phyloP scores from a whole-genome alignment of 2,888 invertebrate species.

The Tetanocera ferruginea region DNA sequence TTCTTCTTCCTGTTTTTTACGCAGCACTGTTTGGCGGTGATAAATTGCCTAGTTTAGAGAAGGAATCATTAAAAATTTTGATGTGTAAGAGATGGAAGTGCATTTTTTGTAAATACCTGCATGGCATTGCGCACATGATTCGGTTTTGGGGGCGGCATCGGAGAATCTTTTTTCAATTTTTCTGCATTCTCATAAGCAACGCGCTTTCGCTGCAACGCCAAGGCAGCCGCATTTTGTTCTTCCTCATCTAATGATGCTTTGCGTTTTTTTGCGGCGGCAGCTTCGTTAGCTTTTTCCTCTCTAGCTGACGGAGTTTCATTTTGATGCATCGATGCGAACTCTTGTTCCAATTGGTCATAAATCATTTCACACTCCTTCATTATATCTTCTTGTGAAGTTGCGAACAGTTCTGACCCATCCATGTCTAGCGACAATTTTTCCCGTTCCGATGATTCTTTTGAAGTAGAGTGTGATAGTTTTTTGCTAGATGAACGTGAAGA shows the following conservation, averaged over 20 bases:
- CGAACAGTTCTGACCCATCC: constrained; percentile 50
- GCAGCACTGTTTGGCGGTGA: constrained; percentile 61
- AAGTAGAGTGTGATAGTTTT: not conserved
- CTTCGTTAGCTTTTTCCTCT: constrained; percentile 55
- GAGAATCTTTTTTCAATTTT: constrained; percentile 62
- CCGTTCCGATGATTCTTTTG: not conserved
- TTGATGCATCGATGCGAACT: constrained; percentile 59
- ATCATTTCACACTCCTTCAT: constrained; percentile 88
- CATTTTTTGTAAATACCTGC: constrained; percentile 67
- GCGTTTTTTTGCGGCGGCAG: constrained; percentile 50
- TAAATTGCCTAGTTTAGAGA: constrained; percentile 59
- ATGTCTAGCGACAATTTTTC: not conserved
- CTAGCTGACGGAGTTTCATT: constrained; percentile 57
- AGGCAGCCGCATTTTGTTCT: constrained; percentile 58
- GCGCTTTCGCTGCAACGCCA: constrained; percentile 74
- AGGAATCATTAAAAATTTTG: not conserved
- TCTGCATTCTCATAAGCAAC: constrained; percentile 79
- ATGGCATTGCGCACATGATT: constrained; percentile 74
- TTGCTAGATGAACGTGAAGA: not conserved
- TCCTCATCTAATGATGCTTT: constrained; percentile 65
- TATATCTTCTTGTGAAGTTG: constrained; percentile 77
- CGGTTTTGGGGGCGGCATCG: constrained; percentile 70
- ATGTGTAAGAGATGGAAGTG: not conserved
- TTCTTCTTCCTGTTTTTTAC: constrained; percentile 59
- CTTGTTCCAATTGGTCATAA: constrained; percentile 81